These are phyloP conservation scores for Lophura swinhoii DNA, from an alignment of 2,797 vertebrate genomes.

Conservation along the genomic window DNA sequence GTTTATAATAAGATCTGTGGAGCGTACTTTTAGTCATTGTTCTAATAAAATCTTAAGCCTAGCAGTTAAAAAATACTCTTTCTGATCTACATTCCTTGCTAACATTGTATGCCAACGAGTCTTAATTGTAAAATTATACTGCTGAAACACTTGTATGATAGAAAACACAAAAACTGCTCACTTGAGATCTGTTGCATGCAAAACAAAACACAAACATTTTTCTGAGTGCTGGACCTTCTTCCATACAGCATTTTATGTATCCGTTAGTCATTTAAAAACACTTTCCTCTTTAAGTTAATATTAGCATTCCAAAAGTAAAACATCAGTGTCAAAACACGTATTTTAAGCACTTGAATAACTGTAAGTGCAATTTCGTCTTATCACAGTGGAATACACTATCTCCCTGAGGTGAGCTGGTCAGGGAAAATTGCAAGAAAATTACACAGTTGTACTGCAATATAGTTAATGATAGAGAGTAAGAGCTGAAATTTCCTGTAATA, in stretches of 20 bases:
- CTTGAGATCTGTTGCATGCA: not conserved
- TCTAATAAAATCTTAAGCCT: not conserved
- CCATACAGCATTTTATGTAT: not conserved
- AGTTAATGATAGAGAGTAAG: not conserved
- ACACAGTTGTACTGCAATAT: not conserved
- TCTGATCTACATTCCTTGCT: not conserved
- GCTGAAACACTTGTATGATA: not conserved
- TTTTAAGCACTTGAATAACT: not conserved
- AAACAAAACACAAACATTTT: not conserved
- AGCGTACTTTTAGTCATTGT: not conserved
- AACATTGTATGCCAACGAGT: not conserved
- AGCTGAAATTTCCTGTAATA: not conserved
- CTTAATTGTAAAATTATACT: not conserved
- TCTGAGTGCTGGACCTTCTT: not conserved
- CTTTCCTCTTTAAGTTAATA: not conserved
- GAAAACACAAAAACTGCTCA: not conserved
- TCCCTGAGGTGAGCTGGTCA: not conserved
- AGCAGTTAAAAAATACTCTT: not conserved
- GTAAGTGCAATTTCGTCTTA: not conserved
- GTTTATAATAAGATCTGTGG: not conserved
- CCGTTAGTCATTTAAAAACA: not conserved
- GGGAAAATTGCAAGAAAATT: not conserved
- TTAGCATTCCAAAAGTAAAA: not conserved
- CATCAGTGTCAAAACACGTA: not conserved
- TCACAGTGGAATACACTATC: not conserved